Conservation (phyloP, 2,113 vertebrate genomes). For the Girardinichthys multiradiatus region DNA sequence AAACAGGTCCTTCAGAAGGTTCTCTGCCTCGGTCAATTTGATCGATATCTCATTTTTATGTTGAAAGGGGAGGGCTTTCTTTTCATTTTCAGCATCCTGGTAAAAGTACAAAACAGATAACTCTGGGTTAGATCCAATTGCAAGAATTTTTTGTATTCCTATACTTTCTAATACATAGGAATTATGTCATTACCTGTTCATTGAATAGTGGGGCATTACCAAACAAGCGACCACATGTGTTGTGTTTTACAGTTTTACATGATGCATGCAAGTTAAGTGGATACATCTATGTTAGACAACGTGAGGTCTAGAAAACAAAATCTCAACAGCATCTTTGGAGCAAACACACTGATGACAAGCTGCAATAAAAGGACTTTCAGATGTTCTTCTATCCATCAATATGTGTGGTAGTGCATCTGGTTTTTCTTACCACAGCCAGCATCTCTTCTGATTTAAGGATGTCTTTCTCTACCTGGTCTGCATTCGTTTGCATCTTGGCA, state of each 20-base stretch:
- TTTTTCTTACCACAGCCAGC: conserved; percentile 84
- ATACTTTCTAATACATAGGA: not conserved
- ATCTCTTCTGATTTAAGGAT: conserved; percentile 86
- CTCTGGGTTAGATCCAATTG: no score
- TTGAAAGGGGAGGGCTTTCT: conserved; percentile 79
- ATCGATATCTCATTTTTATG: conserved; percentile 81
- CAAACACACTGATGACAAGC: no score
- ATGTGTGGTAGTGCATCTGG: not conserved
- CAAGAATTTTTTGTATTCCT: not conserved
- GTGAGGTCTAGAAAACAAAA: no score
- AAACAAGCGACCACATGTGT: not conserved
- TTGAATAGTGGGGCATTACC: not conserved
- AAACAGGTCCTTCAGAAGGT: conserved; percentile 89
- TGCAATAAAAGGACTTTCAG: not conserved
- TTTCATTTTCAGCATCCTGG: conserved; percentile 86
- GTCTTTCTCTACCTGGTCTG: conserved; percentile 92
- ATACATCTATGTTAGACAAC: no score
- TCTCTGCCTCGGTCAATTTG: conserved; percentile 86
- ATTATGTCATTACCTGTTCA: not conserved
- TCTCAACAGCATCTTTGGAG: no score
- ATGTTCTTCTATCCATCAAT: not conserved
- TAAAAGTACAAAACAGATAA: not conserved
- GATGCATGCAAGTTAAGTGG: no score
- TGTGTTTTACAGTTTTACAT: no score
- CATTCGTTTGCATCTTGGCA: conserved; percentile 90